Conservation (phyloP, 2,797 vertebrate genomes). For the Scleropages formosus region DNA sequence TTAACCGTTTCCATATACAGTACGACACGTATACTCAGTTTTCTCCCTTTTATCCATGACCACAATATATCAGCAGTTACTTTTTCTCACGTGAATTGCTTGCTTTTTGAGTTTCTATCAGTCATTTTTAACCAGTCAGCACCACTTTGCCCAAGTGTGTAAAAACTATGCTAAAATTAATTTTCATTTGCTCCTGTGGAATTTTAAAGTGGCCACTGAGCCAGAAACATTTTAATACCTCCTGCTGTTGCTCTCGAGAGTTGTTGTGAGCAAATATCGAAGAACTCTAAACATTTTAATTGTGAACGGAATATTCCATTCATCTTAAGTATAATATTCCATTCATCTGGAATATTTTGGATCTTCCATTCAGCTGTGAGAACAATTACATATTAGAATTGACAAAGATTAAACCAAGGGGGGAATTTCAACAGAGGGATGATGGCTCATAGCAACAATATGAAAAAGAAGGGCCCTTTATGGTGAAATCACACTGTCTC, state of each 20-base stretch:
- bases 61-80: not conserved
- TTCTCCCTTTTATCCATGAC: not conserved
- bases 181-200: not conserved
- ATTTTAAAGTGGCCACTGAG: not conserved
- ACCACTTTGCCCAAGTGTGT: not conserved
- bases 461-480: not conserved
- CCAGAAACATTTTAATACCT: not conserved
- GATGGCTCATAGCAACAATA: constrained; percentile 10
- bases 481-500: constrained; percentile 10
- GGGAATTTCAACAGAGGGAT: not conserved
- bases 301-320: not conserved
- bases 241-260: not conserved
- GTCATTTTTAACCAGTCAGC: not conserved
- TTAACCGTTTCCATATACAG: not conserved
- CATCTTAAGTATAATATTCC: too few relatives aligned
- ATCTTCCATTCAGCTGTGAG: not conserved
- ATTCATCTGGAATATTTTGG: too few relatives aligned
- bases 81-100: not conserved
- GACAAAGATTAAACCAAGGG: constrained; percentile 3
- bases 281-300: not conserved
- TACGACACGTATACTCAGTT: too few relatives aligned
- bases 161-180: not conserved
- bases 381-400: constrained; percentile 19
- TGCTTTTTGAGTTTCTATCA: constrained; percentile 9
- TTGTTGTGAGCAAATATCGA: constrained; percentile 19